These are phyloP conservation scores for Teleiodes luculella DNA, from an alignment of 2,888 invertebrate species.

Conservation along the genomic window DNA sequence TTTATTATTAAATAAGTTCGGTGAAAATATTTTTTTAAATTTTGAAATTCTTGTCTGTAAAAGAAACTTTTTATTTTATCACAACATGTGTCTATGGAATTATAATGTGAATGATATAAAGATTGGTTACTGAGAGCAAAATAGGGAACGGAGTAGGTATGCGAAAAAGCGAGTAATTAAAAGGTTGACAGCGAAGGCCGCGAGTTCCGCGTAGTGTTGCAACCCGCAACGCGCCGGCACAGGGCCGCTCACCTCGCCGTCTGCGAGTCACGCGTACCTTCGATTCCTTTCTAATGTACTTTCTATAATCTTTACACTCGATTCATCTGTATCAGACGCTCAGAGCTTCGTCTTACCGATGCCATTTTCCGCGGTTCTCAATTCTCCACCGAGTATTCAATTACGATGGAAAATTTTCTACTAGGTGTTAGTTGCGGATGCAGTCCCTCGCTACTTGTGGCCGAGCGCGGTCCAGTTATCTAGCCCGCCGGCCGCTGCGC, in stretches of 20 bases:
- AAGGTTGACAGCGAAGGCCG: conserved; percentile 74
- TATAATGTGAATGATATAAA: not conserved
- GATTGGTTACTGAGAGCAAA: conserved; percentile 27
- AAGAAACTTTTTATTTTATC: too few relatives aligned
- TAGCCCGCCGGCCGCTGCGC: conserved; percentile 38
- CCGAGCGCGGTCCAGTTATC: conserved; percentile 45
- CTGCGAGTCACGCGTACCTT: conserved; percentile 71
- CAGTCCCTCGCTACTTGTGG: conserved; percentile 34
- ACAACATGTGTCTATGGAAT: not conserved
- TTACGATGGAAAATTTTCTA: conserved; percentile 44
- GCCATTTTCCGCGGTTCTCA: conserved; percentile 52
- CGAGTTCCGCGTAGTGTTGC: conserved; percentile 65
- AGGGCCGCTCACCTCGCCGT: conserved; percentile 62
- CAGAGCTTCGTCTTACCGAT: conserved; percentile 52
- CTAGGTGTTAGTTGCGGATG: conserved; percentile 37
- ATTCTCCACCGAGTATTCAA: conserved; percentile 43
- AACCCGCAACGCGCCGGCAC: conserved; percentile 40
- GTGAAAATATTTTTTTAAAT: too few relatives aligned
- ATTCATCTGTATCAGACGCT: conserved; percentile 36
- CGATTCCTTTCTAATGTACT: conserved; percentile 77
- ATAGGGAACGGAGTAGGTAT: conserved; percentile 39
- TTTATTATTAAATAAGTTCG: too few relatives aligned
- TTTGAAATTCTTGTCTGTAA: too few relatives aligned
- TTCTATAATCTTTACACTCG: conserved; percentile 64
- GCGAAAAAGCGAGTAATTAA: conserved; percentile 61